Conservation (phyloP, 2,888 invertebrate species). For the Mythimna pallens region DNA sequence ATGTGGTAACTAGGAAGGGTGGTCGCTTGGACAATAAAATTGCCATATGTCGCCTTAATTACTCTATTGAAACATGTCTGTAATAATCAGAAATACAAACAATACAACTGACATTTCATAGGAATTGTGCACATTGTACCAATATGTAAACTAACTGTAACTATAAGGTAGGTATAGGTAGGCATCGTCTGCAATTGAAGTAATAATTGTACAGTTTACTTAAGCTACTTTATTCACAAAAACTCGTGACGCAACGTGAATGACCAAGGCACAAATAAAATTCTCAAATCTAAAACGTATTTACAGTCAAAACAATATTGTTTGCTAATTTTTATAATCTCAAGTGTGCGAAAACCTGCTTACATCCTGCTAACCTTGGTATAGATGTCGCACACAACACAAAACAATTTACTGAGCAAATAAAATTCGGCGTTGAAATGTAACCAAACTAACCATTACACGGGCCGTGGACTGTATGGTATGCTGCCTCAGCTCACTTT, state of each 20-base stretch:
- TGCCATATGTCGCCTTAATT: slow-evolving; percentile 78
- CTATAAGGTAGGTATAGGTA: not conserved
- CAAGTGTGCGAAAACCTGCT: slow-evolving; percentile 58
- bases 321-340: slow-evolving; percentile 42
- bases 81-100: slow-evolving; percentile 55
- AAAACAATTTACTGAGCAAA: slow-evolving; percentile 36
- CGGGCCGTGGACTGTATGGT: slow-evolving; percentile 11
- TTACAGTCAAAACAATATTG: slow-evolving; percentile 34
- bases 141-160: slow-evolving; percentile 16
- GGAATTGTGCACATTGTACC: slow-evolving; percentile 26
- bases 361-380: slow-evolving; percentile 68
- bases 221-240: slow-evolving; percentile 1
- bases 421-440: slow-evolving; percentile 15
- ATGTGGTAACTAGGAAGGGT: slow-evolving; percentile 86
- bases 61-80: slow-evolving; percentile 69
- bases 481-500: slow-evolving; percentile 17
- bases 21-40: slow-evolving; percentile 82
- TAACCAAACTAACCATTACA: slow-evolving; percentile 46
- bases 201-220: not conserved
- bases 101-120: slow-evolving; percentile 40
- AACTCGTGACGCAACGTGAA: slow-evolving; percentile 8
- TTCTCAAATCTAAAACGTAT: not conserved
- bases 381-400: slow-evolving; percentile 43
- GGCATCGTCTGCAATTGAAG: not conserved
- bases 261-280: not conserved